phyloP scores from a whole-genome alignment of 1,140 invertebrate species.

The Alviniconcha marisindica region DNA sequence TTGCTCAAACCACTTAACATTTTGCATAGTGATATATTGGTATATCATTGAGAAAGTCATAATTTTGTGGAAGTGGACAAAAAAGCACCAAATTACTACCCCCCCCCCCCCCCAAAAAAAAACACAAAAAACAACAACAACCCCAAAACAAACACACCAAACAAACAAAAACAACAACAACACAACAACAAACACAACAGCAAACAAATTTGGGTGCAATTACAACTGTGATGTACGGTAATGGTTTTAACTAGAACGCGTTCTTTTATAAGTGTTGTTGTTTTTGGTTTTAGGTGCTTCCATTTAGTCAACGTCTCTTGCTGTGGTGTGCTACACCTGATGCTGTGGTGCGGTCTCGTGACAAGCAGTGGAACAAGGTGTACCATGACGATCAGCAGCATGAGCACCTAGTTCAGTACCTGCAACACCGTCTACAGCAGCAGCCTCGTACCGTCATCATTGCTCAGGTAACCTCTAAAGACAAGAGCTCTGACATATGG shows the following conservation, averaged over 20 bases:
- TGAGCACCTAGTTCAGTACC: conserved; percentile 22
- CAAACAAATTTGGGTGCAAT: too few species aligned
- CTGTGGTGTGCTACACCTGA: conserved; percentile 60
- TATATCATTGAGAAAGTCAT: too few species aligned
- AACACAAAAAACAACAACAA: too few species aligned
- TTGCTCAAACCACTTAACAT: too few species aligned
- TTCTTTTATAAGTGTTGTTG: not conserved
- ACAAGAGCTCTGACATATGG: not conserved
- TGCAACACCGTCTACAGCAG: not conserved
- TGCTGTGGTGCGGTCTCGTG: conserved; percentile 49
- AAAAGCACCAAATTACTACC: too few species aligned
- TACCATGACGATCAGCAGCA: conserved; percentile 67
- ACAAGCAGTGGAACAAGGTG: conserved; percentile 26
- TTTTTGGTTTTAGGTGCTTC: conserved; percentile 38
- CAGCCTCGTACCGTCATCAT: not conserved
- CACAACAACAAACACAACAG: too few species aligned
- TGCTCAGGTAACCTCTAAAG: not conserved
- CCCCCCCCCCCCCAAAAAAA: too few species aligned
- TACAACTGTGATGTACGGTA: not conserved
- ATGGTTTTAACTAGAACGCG: not conserved
- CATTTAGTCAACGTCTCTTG: conserved; percentile 41
- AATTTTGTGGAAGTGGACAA: too few species aligned
- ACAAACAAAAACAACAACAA: too few species aligned
- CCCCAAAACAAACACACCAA: too few species aligned
- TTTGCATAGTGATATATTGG: too few species aligned